Base-by-base conservation (phyloP, 64 coral and sea anemone species). In the Orbicella faveolata region DNA sequence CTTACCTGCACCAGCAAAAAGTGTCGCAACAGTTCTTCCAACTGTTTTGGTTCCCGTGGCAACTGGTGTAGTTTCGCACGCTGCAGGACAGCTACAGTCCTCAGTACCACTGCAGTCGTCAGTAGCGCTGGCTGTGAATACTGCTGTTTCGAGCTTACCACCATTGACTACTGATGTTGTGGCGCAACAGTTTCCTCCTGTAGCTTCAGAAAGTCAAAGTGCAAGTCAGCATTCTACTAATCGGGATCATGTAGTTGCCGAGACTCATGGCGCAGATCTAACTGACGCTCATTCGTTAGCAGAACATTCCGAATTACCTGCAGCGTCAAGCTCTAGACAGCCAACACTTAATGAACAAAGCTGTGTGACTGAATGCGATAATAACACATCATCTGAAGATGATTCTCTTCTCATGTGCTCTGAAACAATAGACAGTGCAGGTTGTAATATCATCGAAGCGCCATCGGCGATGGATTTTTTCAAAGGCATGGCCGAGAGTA, bases 1-100 rank as follows among this genome's bases (percentile, higher is more conserved):
- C 51, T 52, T 97, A 1, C 95, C 95, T 41, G 95, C 95, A n/a
- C 95, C 95, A 77, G 91, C 92, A 34, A 97, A 97, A 61, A 94
- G 69, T 89, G 92, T 94, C 20, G 66, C 87, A 18, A 78, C 87
- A 14, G 92, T 94, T 12, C 83, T 89, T 68, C 88, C 92, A 73
- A 90, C 95, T 61, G 95, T 97, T 52, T 65, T 97, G 21, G 63
- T 97, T 54, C 95, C 95, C 52, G 53, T 94, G 74, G 62, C 88
- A 52, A 88, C 83, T 33, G 78, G 78, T 26, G 44, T 93, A 17
- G 70, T 44, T 23, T 63, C 94, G 37, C 74, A 75, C 20, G 36
- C 84, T 41, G 83, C 11, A 36, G 44, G 44, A 44, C 83, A 3
- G 18, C 75, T 88, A 18, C 73, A 76, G 14, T 78, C 87, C 4